phyloP scores from a whole-genome alignment of 2,797 vertebrate genomes.

The Intellagama lesueurii region DNA sequence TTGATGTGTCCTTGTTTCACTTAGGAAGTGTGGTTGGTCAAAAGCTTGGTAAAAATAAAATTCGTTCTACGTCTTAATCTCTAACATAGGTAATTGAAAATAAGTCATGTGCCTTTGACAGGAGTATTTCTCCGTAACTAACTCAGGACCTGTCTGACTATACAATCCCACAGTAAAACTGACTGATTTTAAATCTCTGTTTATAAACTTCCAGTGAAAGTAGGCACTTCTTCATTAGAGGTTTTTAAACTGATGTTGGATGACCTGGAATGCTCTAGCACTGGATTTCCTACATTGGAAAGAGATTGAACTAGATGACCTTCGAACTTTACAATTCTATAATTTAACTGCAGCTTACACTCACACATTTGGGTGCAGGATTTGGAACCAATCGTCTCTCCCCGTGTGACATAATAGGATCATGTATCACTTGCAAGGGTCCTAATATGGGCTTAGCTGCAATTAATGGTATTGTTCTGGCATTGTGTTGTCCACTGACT shows the following conservation, averaged over 20 bases:
- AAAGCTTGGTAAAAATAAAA: not conserved
- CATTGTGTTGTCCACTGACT: not conserved
- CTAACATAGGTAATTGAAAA: not conserved
- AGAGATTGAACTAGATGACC: too few species aligned
- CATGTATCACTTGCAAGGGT: not conserved
- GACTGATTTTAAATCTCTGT: too few species aligned
- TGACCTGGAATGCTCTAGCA: too few species aligned
- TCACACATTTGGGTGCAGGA: not conserved
- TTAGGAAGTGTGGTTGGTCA: not conserved
- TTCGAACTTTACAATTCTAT: too few species aligned
- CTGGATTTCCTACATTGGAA: too few species aligned
- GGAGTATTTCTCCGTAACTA: not conserved
- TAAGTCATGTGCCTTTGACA: not conserved
- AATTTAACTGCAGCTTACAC: not conserved
- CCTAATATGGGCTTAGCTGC: not conserved
- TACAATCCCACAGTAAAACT: not conserved
- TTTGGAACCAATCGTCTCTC: not conserved
- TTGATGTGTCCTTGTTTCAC: not conserved
- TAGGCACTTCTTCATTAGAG: too few species aligned
- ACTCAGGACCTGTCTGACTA: not conserved
- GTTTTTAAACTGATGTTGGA: too few species aligned
- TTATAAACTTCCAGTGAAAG: too few species aligned
- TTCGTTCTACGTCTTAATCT: not conserved
- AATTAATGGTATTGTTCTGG: not conserved
- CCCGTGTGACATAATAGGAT: not conserved